Base-by-base conservation (phyloP, 2,113 vertebrate genomes). In the Perca flavescens region DNA sequence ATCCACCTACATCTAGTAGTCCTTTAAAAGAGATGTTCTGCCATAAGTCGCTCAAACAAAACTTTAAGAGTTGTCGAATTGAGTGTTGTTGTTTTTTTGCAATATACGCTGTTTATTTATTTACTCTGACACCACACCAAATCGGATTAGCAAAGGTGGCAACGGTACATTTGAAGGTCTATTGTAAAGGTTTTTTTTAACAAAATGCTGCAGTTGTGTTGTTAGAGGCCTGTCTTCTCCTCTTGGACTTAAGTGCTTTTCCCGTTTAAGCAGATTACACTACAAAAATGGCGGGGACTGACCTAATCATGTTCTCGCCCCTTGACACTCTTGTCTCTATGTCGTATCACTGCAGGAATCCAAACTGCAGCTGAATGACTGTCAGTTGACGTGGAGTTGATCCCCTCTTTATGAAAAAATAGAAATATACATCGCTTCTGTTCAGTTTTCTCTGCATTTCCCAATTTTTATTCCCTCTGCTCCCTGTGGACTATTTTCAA, bases 241-340 rank as follows among this genome's bases (percentile, higher is more conserved):
- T 84, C 73, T 73, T 65, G 40, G 72, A 77, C 61, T 71, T 61
- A 65, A 80, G 64, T 88, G 50, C 67, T 79, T 75, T 81, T 56
- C 60, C 57, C 19, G 11, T 86, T 88, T 83, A 88, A 86, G 82
- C 75, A 84, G 69, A 86, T 91, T 85, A 87, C 47, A 53, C 34
- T 31, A 74, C 49, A 77, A 71, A 78, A 53, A 67, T 25, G 77
- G 25, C 54, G 0, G 56, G 58, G 65, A 77, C 61, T 49, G 77
- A 87, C 82, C 77, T 63, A 79, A 88, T 90, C 68, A 66, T 36
- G 79, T 78, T 74, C 53, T 84, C 60, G 43, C 57, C 78, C 28
- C 31, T 77, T 84, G 61, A 54, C 80, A 62, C 54, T 63, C 43
- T 57, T 66, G 53, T 81, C 64, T 61, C 64, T 6, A 36, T 43